A percentile compares a stretch with the other conserved stretches of the same genome.
Evolutionary conservation across 2,113 vertebrate species (phyloP).

Genomic region (Prunella fulvescens): DNA sequence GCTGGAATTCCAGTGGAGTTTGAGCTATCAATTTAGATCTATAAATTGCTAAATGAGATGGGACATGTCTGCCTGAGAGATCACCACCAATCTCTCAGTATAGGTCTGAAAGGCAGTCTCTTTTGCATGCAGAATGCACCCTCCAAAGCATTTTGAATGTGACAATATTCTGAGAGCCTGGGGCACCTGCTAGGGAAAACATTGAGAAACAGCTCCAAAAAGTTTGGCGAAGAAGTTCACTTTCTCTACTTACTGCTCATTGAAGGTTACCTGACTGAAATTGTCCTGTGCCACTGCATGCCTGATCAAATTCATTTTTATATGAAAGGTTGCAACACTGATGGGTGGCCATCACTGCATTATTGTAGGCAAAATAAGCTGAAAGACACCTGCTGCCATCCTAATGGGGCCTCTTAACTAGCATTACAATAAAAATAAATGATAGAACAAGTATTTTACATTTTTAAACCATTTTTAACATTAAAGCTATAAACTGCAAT

Average conservation of each 20-base stretch:
- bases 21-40: not conserved
- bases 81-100: not conserved
- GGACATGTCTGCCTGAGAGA: not conserved
- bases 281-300: not conserved
- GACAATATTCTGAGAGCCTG: not conserved
- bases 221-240: not conserved
- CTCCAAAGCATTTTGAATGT: not conserved
- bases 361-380: not conserved
- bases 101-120: not conserved
- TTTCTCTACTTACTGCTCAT: not conserved
- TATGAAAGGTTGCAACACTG: not conserved
- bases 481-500: not conserved
- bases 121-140: not conserved
- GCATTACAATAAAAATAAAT: not conserved
- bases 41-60: not conserved
- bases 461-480: not conserved
- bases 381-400: not conserved
- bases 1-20: not conserved
- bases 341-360: not conserved
- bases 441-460: not conserved
- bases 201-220: not conserved
- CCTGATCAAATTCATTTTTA: not conserved
- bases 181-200: not conserved
- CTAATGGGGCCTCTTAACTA: not conserved
- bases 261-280: slow-evolving; percentile 4